A percentile compares a stretch with the other conserved stretches of the same genome.
phyloP scores from a whole-genome alignment of 2,797 vertebrate species.

The Oreortyx pictus region DNA sequence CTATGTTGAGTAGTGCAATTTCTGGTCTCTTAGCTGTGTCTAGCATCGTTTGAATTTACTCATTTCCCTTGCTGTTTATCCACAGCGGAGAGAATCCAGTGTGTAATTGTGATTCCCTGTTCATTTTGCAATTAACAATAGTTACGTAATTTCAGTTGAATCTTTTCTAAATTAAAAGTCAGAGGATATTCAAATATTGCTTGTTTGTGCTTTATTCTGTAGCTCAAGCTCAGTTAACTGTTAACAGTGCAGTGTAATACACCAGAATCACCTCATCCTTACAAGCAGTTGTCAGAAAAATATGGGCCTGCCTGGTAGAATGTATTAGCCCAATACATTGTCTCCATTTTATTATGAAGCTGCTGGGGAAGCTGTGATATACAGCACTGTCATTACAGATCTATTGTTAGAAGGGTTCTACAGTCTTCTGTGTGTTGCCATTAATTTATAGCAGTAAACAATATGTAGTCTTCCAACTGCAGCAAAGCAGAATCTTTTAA shows the following conservation, averaged over 20 bases:
- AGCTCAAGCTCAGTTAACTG: constrained; percentile 75
- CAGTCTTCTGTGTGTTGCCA: constrained; percentile 84
- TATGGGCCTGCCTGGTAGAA: constrained; percentile 84
- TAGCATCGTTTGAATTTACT: constrained; percentile 4
- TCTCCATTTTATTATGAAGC: constrained; percentile 88
- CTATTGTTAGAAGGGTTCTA: constrained; percentile 89
- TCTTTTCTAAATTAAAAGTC: constrained; percentile 40
- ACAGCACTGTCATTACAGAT: constrained; percentile 89
- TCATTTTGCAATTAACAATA: constrained; percentile 12
- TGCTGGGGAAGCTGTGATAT: constrained; percentile 88
- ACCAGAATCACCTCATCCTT: constrained; percentile 85
- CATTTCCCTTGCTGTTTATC: background rate
- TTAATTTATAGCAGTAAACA: constrained; percentile 99
- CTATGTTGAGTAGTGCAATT: background rate
- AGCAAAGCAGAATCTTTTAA: constrained; percentile 95
- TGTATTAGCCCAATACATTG: constrained; percentile 93
- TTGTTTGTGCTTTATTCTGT: constrained; percentile 39
- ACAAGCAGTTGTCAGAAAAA: constrained; percentile 88
- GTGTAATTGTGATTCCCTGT: background rate
- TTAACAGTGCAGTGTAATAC: constrained; percentile 71
- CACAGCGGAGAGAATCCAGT: background rate
- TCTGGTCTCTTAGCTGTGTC: constrained; percentile 17
- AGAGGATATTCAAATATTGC: constrained; percentile 16
- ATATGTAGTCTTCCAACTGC: constrained; percentile 88
- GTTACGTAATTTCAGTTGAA: background rate